Evolutionary conservation across 2,888 invertebrate species (phyloP).

Genomic region (Drosophila paranaensis): DNA sequence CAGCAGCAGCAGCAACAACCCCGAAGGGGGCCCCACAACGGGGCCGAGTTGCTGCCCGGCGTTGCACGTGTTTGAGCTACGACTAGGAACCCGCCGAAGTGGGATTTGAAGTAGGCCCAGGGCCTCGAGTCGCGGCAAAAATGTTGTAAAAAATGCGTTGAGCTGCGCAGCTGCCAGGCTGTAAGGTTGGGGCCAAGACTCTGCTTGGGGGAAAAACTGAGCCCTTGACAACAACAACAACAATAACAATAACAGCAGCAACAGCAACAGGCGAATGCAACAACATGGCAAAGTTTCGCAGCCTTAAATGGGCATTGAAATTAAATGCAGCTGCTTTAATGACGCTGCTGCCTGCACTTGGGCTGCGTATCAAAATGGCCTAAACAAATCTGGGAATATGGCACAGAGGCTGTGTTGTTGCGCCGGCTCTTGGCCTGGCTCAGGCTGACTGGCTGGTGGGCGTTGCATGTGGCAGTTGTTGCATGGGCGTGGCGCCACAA

Average conservation of each 20-base stretch:
- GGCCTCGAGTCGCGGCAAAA: conserved; percentile 69
- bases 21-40: conserved; percentile 37
- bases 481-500: conserved; percentile 70
- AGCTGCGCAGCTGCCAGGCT: conserved; percentile 60
- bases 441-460: conserved; percentile 56
- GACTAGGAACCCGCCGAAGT: conserved; percentile 8
- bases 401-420: conserved; percentile 42
- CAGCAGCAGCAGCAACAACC: conserved; percentile 37
- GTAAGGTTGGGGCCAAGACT: conserved; percentile 34
- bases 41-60: conserved; percentile 27
- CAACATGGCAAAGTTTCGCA: conserved; percentile 40
- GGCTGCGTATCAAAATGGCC: conserved; percentile 56
- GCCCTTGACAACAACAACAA: conserved; percentile 61
- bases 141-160: conserved; percentile 77
- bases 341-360: conserved; percentile 59
- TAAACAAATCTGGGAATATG: conserved; percentile 73
- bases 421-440: conserved; percentile 14
- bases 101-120: conserved; percentile 17
- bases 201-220: conserved; percentile 66
- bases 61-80: conserved; percentile 59
- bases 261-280: conserved; percentile 16
- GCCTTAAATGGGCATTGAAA: conserved; percentile 78
- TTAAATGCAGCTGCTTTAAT: conserved; percentile 79
- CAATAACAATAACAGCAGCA: conserved; percentile 33
- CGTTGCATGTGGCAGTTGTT: conserved; percentile 60